Conservation (phyloP, 2,797 vertebrate species). For the Crocodylus rhombifer region DNA sequence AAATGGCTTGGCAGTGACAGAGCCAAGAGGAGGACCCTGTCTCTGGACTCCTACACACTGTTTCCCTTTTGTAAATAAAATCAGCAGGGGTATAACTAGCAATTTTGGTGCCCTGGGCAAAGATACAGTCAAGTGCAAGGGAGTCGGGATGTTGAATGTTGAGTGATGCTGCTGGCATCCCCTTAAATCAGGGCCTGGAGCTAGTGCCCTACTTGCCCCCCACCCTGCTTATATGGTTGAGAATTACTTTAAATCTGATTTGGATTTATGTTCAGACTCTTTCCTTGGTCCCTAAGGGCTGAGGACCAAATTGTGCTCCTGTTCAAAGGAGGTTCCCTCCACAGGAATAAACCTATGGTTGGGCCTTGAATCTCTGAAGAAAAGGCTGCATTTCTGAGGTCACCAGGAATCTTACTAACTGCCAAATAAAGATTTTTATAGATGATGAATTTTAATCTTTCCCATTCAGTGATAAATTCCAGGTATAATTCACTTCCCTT, state of each 20-base stretch:
- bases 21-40: neutral
- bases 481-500: neutral
- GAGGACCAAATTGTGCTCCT: neutral
- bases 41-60: neutral
- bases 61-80: neutral
- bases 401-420: constrained; percentile 22
- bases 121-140: too few species aligned
- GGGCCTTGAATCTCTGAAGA: neutral
- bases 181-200: too few species aligned
- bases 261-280: neutral
- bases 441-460: constrained; percentile 41
- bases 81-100: neutral
- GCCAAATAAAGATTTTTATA: constrained; percentile 27
- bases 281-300: neutral
- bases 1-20: neutral
- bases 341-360: neutral
- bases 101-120: too few species aligned
- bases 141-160: too few species aligned
- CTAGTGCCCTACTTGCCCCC: too few species aligned
- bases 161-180: too few species aligned
- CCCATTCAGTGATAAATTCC: constrained; percentile 22
- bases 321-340: neutral
- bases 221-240: too few species aligned
- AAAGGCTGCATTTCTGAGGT: neutral
- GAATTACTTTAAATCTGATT: neutral